A percentile compares a stretch with the other conserved stretches of the same genome.
Conservation (phyloP, 2,797 vertebrate genomes). For the Agapornis canus region DNA sequence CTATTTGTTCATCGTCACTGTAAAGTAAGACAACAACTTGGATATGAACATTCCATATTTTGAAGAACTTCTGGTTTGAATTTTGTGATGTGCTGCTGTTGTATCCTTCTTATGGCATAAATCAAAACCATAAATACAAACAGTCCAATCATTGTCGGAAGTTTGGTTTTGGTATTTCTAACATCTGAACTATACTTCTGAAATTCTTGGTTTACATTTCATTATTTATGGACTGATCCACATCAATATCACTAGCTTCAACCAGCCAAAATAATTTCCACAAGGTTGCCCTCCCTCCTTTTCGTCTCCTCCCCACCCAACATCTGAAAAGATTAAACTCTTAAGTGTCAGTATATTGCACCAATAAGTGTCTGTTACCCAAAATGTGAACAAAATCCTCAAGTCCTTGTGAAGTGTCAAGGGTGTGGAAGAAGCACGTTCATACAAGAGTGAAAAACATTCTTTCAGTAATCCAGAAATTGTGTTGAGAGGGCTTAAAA, state of each 20-base stretch:
- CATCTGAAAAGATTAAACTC: neutral
- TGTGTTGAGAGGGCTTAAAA: neutral
- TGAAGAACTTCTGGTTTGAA: neutral
- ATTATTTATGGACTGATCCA: neutral
- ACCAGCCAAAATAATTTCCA: neutral
- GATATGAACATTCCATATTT: neutral
- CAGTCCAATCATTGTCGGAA: neutral
- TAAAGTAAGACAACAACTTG: neutral
- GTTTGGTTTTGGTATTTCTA: neutral
- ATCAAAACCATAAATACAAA: neutral
- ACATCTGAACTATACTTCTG: neutral
- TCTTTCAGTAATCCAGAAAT: neutral
- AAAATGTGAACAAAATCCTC: neutral
- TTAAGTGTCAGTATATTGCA: neutral
- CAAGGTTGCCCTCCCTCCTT: neutral
- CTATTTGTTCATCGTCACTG: neutral
- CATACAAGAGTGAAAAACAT: neutral
- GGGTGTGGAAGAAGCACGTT: neutral
- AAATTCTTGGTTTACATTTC: neutral
- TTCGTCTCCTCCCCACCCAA: neutral
- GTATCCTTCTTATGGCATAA: neutral
- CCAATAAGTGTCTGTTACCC: neutral
- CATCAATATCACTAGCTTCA: neutral
- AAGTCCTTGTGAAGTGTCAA: neutral
- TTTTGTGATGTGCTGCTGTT: neutral